Evolutionary conservation across 2,113 vertebrate species (phyloP), one percentile per base, ranked within the genome.

Genomic region (Trichechus manatus): DNA sequence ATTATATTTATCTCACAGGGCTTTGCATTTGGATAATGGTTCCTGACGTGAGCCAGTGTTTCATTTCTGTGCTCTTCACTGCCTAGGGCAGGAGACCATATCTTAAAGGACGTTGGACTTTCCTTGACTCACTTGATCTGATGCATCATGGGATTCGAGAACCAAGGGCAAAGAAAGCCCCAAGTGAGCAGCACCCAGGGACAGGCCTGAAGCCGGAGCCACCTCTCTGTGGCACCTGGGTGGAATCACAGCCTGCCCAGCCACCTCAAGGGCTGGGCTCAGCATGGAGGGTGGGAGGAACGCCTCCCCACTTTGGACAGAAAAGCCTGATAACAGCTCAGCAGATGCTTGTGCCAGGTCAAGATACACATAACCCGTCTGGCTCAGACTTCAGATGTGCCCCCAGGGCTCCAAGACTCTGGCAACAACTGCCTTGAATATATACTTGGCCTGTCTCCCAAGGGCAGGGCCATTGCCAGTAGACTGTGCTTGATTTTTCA

Each of bases 381-480:
- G 74, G 87, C 83, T 94, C 86, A 91, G 79, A 82, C 79, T 75
- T 87, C 14, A 0, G 15, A 66, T 95, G 36, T n/a, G 82, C 89
- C 91, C 68, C 33, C 1, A 80, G 84, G 95, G 44, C 92, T 88
- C n/a, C 44, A 72, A 90, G 84, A 88, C 25, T 87, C 75, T 63
- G 85, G 81, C 92, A 94, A 78, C 86, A 47, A 90, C 61, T 59
- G 85, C 90, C 87, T 85, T 47, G 61, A 87, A 79, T 82, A 50
- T 86, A 88, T 17, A 79, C 87, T 93, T 94, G 96, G 94, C 96
- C 81, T 95, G 89, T 53, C 44, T 96, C 92, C 96, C 90, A 75
- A 85, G 96, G 92, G 94, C 90, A 94, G 85, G 90, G 59, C 93
- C 53, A 15, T 23, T 10, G 70, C 61, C 4, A 23, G 82, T 63